A percentile compares a stretch with the other conserved stretches of the same genome.
Evolutionary conservation across 2,888 invertebrate species (phyloP).

Genomic region (Leucoptera coffeella): DNA sequence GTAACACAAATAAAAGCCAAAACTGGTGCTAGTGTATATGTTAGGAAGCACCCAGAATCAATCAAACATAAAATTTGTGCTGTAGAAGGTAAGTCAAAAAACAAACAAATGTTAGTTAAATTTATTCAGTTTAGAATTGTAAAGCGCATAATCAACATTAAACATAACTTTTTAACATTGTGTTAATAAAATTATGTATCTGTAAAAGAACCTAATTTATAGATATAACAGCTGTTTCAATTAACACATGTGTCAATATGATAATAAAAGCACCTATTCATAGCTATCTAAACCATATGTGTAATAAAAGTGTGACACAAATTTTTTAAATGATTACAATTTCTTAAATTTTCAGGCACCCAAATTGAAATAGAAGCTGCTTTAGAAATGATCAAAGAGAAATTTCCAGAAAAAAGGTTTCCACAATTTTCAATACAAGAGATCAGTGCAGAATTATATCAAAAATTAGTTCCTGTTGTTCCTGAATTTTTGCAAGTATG

Average conservation of each 20-base stretch:
- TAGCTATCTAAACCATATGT: too few species aligned
- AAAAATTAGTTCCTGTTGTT: conserved; percentile 38
- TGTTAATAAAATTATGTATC: too few species aligned
- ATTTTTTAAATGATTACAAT: too few species aligned
- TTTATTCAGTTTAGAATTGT: neutral
- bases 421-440: conserved; percentile 69
- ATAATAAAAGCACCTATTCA: too few species aligned
- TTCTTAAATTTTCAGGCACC: conserved; percentile 58
- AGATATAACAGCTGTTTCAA: too few species aligned
- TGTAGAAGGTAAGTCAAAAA: conserved; percentile 61
- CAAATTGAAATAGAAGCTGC: conserved; percentile 75
- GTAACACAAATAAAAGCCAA: conserved; percentile 75
- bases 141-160: too few species aligned
- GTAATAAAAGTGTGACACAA: neutral
- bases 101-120: neutral
- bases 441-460: conserved; percentile 46
- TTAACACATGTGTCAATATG: too few species aligned
- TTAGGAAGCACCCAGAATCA: conserved; percentile 72
- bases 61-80: conserved; percentile 75
- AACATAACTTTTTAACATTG: too few species aligned
- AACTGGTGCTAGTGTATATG: conserved; percentile 70
- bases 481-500: conserved; percentile 56
- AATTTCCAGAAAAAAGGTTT: conserved; percentile 76
- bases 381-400: conserved; percentile 74
- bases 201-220: too few species aligned